phyloP scores from a whole-genome alignment of 2,797 vertebrate genomes.

The Pangasius macronema region DNA sequence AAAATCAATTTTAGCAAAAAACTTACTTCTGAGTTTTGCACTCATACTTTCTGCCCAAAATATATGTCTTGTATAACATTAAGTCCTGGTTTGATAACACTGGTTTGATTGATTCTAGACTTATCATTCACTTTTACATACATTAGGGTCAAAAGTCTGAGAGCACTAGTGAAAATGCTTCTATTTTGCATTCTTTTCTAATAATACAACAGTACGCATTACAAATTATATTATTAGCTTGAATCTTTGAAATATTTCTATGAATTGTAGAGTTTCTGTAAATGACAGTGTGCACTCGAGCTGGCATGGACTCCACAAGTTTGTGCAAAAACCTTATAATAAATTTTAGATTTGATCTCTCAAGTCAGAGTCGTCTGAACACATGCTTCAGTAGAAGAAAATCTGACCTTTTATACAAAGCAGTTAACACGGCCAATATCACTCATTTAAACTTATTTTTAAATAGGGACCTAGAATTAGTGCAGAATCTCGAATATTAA shows the following conservation, averaged over 20 bases:
- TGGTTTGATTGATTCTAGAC: background rate
- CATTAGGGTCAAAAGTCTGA: background rate
- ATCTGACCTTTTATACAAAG: background rate
- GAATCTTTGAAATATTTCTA: background rate
- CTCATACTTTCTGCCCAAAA: conserved; percentile 8
- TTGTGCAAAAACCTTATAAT: background rate
- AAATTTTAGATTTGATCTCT: background rate
- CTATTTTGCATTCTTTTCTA: background rate
- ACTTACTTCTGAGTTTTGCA: conserved; percentile 5
- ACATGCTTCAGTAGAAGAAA: background rate
- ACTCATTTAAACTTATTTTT: background rate
- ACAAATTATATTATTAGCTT: background rate
- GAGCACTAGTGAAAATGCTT: background rate
- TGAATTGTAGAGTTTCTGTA: background rate
- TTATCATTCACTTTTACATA: background rate
- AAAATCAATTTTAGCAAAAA: conserved; percentile 11
- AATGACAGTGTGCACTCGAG: background rate
- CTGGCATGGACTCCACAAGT: background rate
- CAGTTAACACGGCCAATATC: background rate
- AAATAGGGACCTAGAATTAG: background rate
- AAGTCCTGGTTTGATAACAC: background rate
- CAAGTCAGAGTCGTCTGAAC: background rate
- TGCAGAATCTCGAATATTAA: background rate
- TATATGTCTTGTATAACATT: conserved; percentile 20
- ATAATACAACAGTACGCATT: background rate